Percentiles rank a stretch among this genome's conserved stretches.
phyloP scores from a whole-genome alignment of 2,797 vertebrate genomes.

The Xerus rutilus region DNA sequence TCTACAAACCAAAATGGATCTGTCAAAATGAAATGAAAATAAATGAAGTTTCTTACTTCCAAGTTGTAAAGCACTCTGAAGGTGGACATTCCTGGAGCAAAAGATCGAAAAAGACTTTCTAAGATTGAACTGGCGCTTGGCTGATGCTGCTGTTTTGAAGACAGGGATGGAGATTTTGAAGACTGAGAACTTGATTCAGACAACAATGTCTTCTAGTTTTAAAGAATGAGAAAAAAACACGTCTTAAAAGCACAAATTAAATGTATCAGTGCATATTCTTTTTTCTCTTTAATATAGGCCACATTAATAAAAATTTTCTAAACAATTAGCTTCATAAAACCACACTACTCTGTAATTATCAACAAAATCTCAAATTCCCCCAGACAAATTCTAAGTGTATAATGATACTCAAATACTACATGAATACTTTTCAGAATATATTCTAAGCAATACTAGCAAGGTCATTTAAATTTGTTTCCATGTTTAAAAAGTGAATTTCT shows the following conservation, averaged over 20 bases:
- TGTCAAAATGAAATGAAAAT: not conserved
- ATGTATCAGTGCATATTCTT: not conserved
- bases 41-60: slow-evolving; percentile 90
- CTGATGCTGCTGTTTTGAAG: slow-evolving; percentile 98
- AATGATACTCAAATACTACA: not conserved
- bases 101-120: slow-evolving; percentile 97
- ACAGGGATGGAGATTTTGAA: slow-evolving; percentile 96
- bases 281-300: not conserved
- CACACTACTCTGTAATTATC: not conserved
- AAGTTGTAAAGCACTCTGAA: slow-evolving; percentile 99
- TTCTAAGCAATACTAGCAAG: not conserved
- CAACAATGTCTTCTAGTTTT: slow-evolving; percentile 95
- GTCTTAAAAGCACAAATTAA: slow-evolving; percentile 38
- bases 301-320: not conserved
- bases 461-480: not conserved
- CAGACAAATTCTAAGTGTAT: not conserved
- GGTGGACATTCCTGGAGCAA: slow-evolving; percentile 99
- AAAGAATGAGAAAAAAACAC: slow-evolving; percentile 29
- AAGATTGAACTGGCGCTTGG: slow-evolving; percentile 97
- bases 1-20: not conserved
- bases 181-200: slow-evolving; percentile 94
- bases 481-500: slow-evolving; percentile 7
- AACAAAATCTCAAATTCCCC: not conserved
- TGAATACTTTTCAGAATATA: not conserved
- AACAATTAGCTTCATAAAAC: slow-evolving; percentile 58